Evolutionary conservation across 35 echinoderm and acorn worm genomes (phyloP).

Genomic region (Apostichopus japonicus): DNA sequence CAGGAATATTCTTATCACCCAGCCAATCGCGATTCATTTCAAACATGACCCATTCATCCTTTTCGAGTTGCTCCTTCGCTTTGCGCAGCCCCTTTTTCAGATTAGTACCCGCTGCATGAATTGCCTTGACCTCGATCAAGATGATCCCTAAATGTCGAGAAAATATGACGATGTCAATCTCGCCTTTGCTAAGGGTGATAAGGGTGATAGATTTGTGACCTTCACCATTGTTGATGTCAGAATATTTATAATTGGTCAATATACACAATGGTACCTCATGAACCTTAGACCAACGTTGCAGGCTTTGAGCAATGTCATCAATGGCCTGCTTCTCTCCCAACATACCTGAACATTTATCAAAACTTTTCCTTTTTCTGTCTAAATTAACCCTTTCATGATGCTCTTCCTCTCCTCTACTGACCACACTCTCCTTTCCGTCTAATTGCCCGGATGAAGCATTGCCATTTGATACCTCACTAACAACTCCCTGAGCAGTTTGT

Average conservation of each 20-base stretch:
- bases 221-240: not conserved
- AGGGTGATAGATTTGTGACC: not conserved
- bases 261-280: not conserved
- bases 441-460: no score
- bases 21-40: conserved; percentile 30
- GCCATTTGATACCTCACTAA: not conserved
- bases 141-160: conserved; percentile 9
- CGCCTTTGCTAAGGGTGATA: not conserved
- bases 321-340: not conserved
- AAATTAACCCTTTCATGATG: not conserved
- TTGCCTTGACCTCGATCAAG: conserved; percentile 6
- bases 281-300: not conserved
- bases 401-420: not conserved
- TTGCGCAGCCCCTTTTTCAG: not conserved
- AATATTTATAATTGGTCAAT: conserved; percentile 15
- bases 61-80: not conserved
- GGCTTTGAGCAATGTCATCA: conserved; percentile 6
- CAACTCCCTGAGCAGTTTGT: not conserved
- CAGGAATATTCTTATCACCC: not conserved
- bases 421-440: no score
- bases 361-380: not conserved
- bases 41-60: not conserved
- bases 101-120: not conserved
- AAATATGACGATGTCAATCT: conserved; percentile 13
- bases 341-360: not conserved